Conservation (phyloP, 2,113 vertebrate genomes). For the Lepidiolamprologus cunningtoni region DNA sequence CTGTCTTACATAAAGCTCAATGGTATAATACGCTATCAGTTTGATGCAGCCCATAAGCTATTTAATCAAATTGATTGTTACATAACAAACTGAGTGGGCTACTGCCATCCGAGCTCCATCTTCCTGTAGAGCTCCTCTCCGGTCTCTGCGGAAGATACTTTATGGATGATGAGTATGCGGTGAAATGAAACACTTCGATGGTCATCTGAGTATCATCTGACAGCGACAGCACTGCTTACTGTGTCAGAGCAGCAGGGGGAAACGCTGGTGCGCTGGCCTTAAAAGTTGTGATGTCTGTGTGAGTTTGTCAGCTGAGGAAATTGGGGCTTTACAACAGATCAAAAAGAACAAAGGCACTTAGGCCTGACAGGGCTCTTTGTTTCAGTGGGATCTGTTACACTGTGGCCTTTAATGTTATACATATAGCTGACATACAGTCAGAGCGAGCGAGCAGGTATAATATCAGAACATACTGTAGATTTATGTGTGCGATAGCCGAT, state of each 20-base stretch:
- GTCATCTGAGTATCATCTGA: slow-evolving; percentile 47
- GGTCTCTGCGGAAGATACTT: slow-evolving; percentile 41
- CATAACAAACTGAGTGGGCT: slow-evolving; percentile 61
- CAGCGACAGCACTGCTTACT: background rate
- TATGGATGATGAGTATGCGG: slow-evolving; percentile 40
- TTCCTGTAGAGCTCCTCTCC: slow-evolving; percentile 37
- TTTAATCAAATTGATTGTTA: slow-evolving; percentile 65
- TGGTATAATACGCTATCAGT: slow-evolving; percentile 15
- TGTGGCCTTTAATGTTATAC: background rate
- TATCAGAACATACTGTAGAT: background rate
- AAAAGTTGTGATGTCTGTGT: background rate
- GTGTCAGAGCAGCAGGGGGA: background rate
- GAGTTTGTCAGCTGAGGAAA: background rate
- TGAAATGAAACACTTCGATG: slow-evolving; percentile 26
- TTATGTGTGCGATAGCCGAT: slow-evolving; percentile 19
- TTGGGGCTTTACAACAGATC: background rate
- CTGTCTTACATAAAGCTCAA: slow-evolving; percentile 43
- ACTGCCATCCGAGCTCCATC: slow-evolving; percentile 43
- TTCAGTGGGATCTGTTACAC: background rate
- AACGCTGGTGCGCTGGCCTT: background rate
- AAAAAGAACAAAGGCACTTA: background rate
- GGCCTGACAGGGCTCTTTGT: background rate
- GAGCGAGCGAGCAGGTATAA: background rate
- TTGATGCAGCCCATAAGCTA: slow-evolving; percentile 43
- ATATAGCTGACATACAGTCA: background rate